A percentile compares a stretch with the other conserved stretches of the same genome.
Conservation (phyloP, 2,888 invertebrate species). For the Drosophila mimetica region DNA sequence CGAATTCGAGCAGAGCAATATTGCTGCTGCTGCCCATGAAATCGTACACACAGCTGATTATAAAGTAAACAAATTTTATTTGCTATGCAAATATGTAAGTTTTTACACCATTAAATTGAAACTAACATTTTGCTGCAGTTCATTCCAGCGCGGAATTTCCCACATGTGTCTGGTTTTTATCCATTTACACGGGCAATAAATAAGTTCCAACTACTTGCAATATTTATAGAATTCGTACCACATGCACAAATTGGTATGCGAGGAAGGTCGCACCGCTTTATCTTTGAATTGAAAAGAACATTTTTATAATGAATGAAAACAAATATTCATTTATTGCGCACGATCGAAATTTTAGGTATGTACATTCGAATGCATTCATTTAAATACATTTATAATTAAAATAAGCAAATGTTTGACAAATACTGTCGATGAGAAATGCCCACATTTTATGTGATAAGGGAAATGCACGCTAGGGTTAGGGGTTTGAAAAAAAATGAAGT, state of each 20-base stretch:
- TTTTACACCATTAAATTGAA: background rate
- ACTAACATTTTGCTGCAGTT: background rate
- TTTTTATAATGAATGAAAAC: background rate
- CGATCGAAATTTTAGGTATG: background rate
- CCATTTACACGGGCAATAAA: conserved; percentile 14
- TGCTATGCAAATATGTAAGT: background rate
- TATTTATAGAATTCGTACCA: background rate
- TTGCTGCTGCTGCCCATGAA: background rate
- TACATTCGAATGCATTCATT: no score
- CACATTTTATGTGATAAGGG: no score
- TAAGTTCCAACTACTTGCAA: conserved; percentile 12
- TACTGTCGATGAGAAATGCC: no score
- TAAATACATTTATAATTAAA: background rate
- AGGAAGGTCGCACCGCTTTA: background rate
- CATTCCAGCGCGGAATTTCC: background rate
- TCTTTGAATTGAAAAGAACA: conserved; percentile 2
- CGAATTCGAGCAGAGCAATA: background rate
- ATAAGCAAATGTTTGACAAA: no score
- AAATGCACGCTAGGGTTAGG: no score
- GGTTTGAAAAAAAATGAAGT: no score
- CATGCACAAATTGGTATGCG: background rate
- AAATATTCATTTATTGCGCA: no score
- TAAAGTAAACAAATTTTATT: background rate
- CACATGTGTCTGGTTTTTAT: conserved; percentile 16
- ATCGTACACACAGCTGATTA: background rate